A percentile compares a stretch with the other conserved stretches of the same genome.
phyloP scores from a whole-genome alignment of 1,140 invertebrate genomes.

The Pemphigus obesinymphae region DNA sequence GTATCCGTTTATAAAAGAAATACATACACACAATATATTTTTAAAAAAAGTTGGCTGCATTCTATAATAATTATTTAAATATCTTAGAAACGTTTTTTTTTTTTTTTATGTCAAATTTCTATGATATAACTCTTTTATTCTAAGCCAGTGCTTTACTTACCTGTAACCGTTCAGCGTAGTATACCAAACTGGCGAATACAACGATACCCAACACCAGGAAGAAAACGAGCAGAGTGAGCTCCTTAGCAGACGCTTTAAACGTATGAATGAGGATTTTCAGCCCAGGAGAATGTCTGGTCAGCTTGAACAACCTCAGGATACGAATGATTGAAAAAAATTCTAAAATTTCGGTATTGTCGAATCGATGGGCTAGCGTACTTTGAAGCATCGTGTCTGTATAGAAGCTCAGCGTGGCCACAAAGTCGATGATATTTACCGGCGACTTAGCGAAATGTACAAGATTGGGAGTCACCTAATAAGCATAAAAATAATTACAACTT shows the following conservation, averaged over 20 bases:
- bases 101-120: no score
- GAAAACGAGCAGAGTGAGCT: conserved; percentile 90
- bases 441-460: conserved; percentile 87
- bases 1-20: no score
- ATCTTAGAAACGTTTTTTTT: no score
- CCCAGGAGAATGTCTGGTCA: conserved; percentile 93
- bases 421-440: conserved; percentile 96
- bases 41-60: no score
- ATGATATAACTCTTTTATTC: no score
- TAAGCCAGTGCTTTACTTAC: conserved; percentile 42
- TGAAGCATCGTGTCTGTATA: conserved; percentile 89
- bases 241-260: conserved; percentile 96
- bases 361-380: conserved; percentile 74
- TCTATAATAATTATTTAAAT: no score
- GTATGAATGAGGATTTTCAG: conserved; percentile 97
- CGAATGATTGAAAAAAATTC: conserved; percentile 99
- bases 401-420: conserved; percentile 97
- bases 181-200: conserved; percentile 93
- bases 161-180: conserved; percentile 86
- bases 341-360: conserved; percentile 94
- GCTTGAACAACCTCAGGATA: conserved; percentile 96
- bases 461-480: conserved; percentile 81
- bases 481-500: no score
- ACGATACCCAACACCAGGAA: conserved; percentile 94
- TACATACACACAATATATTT: no score